Evolutionary conservation across 1,140 invertebrate genomes (phyloP), one percentile per base, ranked within the genome.

Genomic region (Cydia strobilella): DNA sequence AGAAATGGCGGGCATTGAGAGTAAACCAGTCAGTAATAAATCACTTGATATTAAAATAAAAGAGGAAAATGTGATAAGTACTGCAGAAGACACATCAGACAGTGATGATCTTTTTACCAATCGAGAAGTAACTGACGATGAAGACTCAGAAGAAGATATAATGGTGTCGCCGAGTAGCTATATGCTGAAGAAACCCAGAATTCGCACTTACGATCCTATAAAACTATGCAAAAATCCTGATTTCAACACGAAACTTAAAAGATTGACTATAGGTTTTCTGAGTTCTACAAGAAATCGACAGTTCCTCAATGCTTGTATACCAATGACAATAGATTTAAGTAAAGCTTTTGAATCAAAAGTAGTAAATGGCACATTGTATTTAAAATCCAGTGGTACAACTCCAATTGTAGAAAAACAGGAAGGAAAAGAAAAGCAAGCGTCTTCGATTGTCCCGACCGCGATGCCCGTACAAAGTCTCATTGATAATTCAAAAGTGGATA

Each of bases 201-300:
- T 75, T 54, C 79, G 82, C 35, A 78, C 54, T 6, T 93, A 93
- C 59, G 88, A 87, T 77, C 86, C 89, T 0, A 87, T 90, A 80
- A 79, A 86, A 25, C 69, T 93, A 6, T 92, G 89, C 71, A 91
- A 92, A 78, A 93, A 93, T 79, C 91, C 91, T 4, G 91, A 93
- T 80, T 93, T 92, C 76, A 93, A 93, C 76, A 93, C 88, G 3
- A 76, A 87, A 66, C 80, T 93, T 69, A 91, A 88, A 75, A 80
- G 86, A 74, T 76, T 93, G 45, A 85, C 79, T 1, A 80, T 82
- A 7, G 88, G 84, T 2, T 93, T 91, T 76, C 78, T 89, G 31
- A 86, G 77, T 71, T 84, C 80, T 6, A 78, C 79, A 25, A 81
- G 82, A n/a, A 93, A 93, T 74, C 77, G 89, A 6, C 18, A 27